Evolutionary conservation across 2,113 vertebrate genomes (phyloP), one percentile per base, ranked within the genome.

Genomic region (Phalacrocorax pelagicus): DNA sequence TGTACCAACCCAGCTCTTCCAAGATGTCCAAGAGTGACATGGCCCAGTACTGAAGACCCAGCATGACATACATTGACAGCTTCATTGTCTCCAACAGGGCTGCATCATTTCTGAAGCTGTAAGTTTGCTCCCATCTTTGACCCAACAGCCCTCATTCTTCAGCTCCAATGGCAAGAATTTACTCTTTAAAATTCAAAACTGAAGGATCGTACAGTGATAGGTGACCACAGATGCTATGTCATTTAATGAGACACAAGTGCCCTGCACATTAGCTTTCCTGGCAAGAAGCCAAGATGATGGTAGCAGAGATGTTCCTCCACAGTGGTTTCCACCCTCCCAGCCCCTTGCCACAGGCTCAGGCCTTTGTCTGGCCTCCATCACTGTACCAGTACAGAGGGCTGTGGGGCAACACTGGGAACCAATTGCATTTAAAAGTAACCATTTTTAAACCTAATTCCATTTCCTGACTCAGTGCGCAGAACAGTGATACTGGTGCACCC

Each of bases 381-480:
- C 58, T 54, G 15, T 21, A 42, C 17, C 12, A 4, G 54, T 26
- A 81, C 20, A 2, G 4, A 51, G 27, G 54, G 44, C 34, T 83
- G 26, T 5, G 30, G 17, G 8, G n/a, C 5, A 4, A 24, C 26
- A 69, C 0, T 1, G 18, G 9, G 19, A 84, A 89, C 2, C 0
- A 8, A 58, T 7, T 7, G 2, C 7, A 34, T 34, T 34, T 36
- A 15, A 79, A 88, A 94, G 55, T 47, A 81, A 92, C 32, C 30
- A 40, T 42, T 66, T 61, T 80, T 9, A 0, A 79, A 90, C 46
- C 23, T 10, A 54, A 1, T 62, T 93, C 62, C 46, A 72, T 51
- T 71, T n/a, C 18, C 52, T 57, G 52, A 59, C 7, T 49, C 77
- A 81, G 34, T 52, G 63, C 20, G 14, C 2, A 5, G 36, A 27